Conservation (phyloP, 2,113 vertebrate species). For the Laterallus jamaicensis region DNA sequence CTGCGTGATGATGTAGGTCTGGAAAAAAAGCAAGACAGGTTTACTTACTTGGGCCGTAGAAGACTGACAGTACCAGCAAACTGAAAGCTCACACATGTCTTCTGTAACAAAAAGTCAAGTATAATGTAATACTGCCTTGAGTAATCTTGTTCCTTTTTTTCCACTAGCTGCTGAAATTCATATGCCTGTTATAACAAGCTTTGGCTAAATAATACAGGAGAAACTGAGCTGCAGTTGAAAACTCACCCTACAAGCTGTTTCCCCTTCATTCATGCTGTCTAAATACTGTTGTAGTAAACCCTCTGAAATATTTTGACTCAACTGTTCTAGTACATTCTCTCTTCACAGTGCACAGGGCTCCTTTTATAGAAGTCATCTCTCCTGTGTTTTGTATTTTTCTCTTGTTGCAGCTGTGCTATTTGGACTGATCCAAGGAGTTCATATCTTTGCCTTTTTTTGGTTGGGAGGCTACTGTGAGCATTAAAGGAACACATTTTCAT, state of each 20-base stretch:
- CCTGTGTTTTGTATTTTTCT: background rate
- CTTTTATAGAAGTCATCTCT: slow-evolving; percentile 18
- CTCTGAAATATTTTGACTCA: background rate
- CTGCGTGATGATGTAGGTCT: background rate
- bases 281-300: background rate
- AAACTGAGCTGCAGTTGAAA: background rate
- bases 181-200: background rate
- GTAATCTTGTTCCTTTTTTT: background rate
- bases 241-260: background rate
- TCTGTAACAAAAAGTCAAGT: background rate
- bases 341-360: background rate
- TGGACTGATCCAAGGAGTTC: background rate
- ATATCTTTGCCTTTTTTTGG: background rate
- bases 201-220: background rate
- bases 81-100: background rate
- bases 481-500: background rate
- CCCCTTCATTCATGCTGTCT: background rate
- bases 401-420: background rate
- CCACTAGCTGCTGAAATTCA: background rate
- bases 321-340: background rate
- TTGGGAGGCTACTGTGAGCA: background rate
- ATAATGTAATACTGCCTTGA: background rate
- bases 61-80: background rate
- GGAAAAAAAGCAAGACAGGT: background rate
- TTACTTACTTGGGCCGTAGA: background rate